Percentiles rank a stretch among this genome's conserved stretches.
Conservation (phyloP, 2,113 vertebrate genomes). For the Sander lucioperca region DNA sequence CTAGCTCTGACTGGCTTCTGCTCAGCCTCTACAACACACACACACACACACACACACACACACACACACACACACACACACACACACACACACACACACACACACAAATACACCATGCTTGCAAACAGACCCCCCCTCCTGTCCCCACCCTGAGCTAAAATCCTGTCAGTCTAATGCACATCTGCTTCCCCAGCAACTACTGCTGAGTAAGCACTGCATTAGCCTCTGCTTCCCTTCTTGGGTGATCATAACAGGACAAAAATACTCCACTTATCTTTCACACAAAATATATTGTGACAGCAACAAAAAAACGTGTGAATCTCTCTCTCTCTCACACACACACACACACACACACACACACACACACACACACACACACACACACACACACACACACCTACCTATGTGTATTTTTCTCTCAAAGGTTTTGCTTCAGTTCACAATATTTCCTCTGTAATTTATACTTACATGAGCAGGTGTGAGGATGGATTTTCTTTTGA, state of each 20-base stretch:
- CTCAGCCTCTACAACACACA: constrained; percentile 21
- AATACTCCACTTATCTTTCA: constrained; percentile 35
- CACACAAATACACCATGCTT: constrained; percentile 15
- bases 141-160: constrained; percentile 30
- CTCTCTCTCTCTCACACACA: not conserved
- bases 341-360: not conserved
- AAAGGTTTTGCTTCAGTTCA: constrained; percentile 18
- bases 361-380: not conserved
- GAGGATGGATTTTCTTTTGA: not conserved
- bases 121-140: constrained; percentile 27
- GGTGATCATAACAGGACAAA: constrained; percentile 56
- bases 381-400: not conserved
- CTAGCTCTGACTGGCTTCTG: constrained; percentile 63
- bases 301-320: not conserved
- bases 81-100: constrained; percentile 20
- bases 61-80: constrained; percentile 19
- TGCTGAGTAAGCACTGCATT: constrained; percentile 72
- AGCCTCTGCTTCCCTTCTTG: constrained; percentile 67
- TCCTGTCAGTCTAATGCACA: constrained; percentile 66
- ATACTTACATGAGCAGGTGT: not conserved
- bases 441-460: constrained; percentile 22
- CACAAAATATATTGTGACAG: constrained; percentile 15
- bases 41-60: constrained; percentile 24
- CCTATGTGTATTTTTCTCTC: not conserved
- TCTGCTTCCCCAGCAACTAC: constrained; percentile 70